Base-by-base conservation (phyloP, 2,888 invertebrate genomes). In the Athalia rosae region DNA sequence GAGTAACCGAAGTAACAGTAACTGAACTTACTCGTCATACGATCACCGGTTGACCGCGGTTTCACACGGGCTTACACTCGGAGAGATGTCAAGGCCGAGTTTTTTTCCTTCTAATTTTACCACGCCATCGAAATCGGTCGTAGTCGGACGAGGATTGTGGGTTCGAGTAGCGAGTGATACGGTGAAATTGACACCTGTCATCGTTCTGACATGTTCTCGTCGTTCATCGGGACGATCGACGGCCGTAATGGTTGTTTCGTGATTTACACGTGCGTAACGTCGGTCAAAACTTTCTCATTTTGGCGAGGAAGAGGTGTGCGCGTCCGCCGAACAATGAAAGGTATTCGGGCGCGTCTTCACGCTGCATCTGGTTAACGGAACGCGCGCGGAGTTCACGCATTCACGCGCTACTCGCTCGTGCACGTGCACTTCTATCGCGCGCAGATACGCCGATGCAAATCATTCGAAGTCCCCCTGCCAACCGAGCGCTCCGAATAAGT, bases 321-420 rank as follows among this genome's bases (percentile, higher is more conserved):
- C 48, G 28, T 62, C 61, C 28, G 61, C 61, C 28, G 61, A 15
- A 78, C 77, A 77, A 66, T 53, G 73, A 63, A 28, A 28, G 28
- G 28, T 59, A 28, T 58, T 58, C 15, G 43, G 71, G 67, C 66
- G 15, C 50, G 76, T 63, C 50, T 47, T 15, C 53, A 66, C 61
- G 77, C 63, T 71, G 66, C 56, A 71, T 78, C 63, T 48, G 45
- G 74, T 73, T 74, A 74, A 71, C 63, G 45, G 76, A 59, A 66
- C 71, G 71, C 59, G 71, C 59, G 41, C 43, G 56, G 78, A 47
- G 67, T 59, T 66, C 13, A 67, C 48, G 67, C 67, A 64, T 53
- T 67, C 67, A 50, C 50, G 50, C 67, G 53, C 28, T 15, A 28
- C 50, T 28, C 41, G 28, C 67, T 28, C 53, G 48, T 28, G 48